Conservation (phyloP, 2,888 invertebrate genomes). For the Drosophila diplacantha region DNA sequence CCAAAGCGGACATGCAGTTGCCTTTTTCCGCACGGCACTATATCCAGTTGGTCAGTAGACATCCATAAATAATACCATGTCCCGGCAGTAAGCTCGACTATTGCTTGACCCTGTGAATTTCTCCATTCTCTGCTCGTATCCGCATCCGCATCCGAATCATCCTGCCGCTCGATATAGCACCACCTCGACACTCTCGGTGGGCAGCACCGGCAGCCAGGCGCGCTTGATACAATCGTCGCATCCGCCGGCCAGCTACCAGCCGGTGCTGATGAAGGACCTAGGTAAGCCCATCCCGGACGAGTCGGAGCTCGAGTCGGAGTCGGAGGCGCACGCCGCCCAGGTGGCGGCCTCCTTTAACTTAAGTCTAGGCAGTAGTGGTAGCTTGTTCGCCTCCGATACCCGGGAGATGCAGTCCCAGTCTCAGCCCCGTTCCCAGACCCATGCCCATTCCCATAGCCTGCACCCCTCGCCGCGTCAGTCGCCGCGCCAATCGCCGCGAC, state of each 20-base stretch:
- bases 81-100: slow-evolving; percentile 47
- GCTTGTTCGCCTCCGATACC: slow-evolving; percentile 62
- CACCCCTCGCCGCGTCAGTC: slow-evolving; percentile 70
- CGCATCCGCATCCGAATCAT: slow-evolving; percentile 2
- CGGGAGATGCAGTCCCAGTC: slow-evolving; percentile 20
- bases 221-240: slow-evolving; percentile 95
- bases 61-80: too few species aligned
- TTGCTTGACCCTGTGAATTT: slow-evolving; percentile 56
- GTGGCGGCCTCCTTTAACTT: slow-evolving; percentile 75
- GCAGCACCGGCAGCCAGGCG: slow-evolving; percentile 95
- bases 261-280: slow-evolving; percentile 91
- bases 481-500: slow-evolving; percentile 73
- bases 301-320: slow-evolving; percentile 58
- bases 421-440: slow-evolving; percentile 9
- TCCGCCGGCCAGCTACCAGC: slow-evolving; percentile 94
- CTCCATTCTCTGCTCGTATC: slow-evolving; percentile 10
- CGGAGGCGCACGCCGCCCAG: slow-evolving; percentile 69
- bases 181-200: slow-evolving; percentile 94
- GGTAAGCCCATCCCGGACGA: slow-evolving; percentile 82
- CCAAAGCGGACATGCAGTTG: not conserved
- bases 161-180: slow-evolving; percentile 81
- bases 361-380: slow-evolving; percentile 75
- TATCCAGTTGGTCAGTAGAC: slow-evolving; percentile 16
- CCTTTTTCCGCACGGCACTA: too few species aligned
- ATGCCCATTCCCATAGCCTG: slow-evolving; percentile 28